Evolutionary conservation across 2,888 invertebrate genomes (phyloP).

Genomic region (Oscheius myriophilus): DNA sequence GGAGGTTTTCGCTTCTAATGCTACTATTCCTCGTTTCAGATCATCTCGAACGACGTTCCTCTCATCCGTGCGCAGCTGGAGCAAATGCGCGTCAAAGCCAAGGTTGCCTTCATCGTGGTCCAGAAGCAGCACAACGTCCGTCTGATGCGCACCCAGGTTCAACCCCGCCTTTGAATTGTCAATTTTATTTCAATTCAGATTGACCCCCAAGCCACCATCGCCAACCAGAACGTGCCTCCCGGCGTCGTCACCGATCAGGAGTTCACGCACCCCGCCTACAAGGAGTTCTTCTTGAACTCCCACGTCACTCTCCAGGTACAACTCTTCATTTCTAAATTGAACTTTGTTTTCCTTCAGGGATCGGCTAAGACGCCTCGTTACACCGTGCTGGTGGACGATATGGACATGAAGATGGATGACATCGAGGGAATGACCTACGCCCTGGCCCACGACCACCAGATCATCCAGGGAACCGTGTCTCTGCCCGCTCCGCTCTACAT

Average conservation of each 20-base stretch:
- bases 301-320: slow-evolving; percentile 64
- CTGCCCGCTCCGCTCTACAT: slow-evolving; percentile 64
- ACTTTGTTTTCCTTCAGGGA: slow-evolving; percentile 55
- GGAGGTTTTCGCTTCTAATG: too few species aligned
- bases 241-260: slow-evolving; percentile 60
- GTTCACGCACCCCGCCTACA: slow-evolving; percentile 52
- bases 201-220: background rate
- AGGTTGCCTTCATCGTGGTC: slow-evolving; percentile 53
- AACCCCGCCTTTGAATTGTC: too few species aligned
- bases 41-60: slow-evolving; percentile 57
- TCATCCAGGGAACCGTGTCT: slow-evolving; percentile 54
- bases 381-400: slow-evolving; percentile 60
- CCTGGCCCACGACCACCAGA: slow-evolving; percentile 62
- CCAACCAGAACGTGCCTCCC: slow-evolving; percentile 56
- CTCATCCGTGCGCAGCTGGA: slow-evolving; percentile 42
- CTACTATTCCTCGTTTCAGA: too few species aligned
- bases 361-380: slow-evolving; percentile 63
- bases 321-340: too few species aligned
- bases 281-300: slow-evolving; percentile 63
- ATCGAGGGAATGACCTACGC: slow-evolving; percentile 56
- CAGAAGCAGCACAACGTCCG: slow-evolving; percentile 59
- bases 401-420: slow-evolving; percentile 46
- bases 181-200: too few species aligned
- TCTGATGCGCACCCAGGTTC: slow-evolving; percentile 28
- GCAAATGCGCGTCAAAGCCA: slow-evolving; percentile 18